Percentiles rank a stretch among this genome's conserved stretches.
phyloP scores from a whole-genome alignment of 2,888 invertebrate species.

The Agrotis clavis region DNA sequence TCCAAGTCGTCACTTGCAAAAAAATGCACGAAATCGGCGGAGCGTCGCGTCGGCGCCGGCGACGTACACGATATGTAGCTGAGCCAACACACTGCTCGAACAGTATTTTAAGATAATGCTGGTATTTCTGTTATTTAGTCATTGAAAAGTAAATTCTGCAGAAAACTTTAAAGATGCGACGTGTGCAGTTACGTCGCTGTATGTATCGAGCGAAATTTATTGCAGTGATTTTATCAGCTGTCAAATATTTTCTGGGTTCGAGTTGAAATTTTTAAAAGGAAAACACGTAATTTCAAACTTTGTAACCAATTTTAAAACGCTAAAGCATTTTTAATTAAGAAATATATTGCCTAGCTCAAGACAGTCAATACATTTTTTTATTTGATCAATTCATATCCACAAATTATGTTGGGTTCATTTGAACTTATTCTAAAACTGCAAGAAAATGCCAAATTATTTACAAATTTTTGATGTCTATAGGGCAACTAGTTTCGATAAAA shows the following conservation, averaged over 20 bases:
- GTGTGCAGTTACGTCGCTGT: slow-evolving; percentile 41
- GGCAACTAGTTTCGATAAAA: no score
- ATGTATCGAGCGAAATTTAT: slow-evolving; percentile 24
- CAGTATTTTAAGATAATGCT: slow-evolving; percentile 55
- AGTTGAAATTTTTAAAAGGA: background rate
- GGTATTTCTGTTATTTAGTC: slow-evolving; percentile 39
- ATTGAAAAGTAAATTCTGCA: slow-evolving; percentile 34
- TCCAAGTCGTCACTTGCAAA: slow-evolving; percentile 87
- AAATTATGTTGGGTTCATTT: background rate
- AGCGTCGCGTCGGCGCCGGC: slow-evolving; percentile 80
- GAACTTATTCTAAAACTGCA: background rate
- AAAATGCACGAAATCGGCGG: slow-evolving; percentile 88
- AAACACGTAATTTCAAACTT: background rate
- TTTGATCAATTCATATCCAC: background rate
- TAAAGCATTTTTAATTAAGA: no score
- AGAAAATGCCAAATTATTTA: background rate
- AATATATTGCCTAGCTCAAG: no score
- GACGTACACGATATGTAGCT: slow-evolving; percentile 72
- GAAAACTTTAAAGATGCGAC: slow-evolving; percentile 33
- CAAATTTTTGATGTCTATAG: background rate
- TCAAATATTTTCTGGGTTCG: background rate
- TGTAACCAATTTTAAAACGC: background rate
- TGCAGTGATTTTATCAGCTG: slow-evolving; percentile 34
- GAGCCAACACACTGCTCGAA: slow-evolving; percentile 52
- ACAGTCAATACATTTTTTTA: background rate